phyloP scores from a whole-genome alignment of 2,888 invertebrate species.

The Ochropleura leucogaster region DNA sequence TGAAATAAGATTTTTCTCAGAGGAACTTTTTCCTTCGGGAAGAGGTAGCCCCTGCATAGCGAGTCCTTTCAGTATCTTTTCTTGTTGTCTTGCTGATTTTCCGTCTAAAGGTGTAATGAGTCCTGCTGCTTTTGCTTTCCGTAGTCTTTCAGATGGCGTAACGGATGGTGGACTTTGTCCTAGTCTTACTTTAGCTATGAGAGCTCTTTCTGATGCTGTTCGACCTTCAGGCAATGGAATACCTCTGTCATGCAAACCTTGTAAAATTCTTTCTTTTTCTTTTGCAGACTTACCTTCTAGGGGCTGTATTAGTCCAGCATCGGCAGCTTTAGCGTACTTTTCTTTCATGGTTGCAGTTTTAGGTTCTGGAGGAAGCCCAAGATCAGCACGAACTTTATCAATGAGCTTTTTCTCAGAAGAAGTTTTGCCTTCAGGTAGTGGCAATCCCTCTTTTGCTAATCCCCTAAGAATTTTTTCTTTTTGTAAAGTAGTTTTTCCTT shows the following conservation, averaged over 20 bases:
- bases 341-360: background rate
- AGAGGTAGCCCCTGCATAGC: slow-evolving; percentile 1
- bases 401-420: background rate
- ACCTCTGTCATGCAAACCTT: slow-evolving; percentile 9
- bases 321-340: background rate
- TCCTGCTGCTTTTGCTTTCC: slow-evolving; percentile 5
- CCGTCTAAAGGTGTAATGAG: background rate
- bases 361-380: background rate
- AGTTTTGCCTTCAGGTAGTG: background rate
- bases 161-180: background rate
- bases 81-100: background rate
- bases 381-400: background rate
- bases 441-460: background rate
- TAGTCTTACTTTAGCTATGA: background rate
- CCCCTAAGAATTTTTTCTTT: background rate
- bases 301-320: background rate
- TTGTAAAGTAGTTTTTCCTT: background rate
- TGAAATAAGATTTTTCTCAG: background rate
- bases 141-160: background rate
- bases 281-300: slow-evolving; percentile 7
- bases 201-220: background rate
- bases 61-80: slow-evolving; percentile 2
- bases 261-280: slow-evolving; percentile 5
- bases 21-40: background rate
- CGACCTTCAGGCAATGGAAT: slow-evolving; percentile 13